A percentile compares a stretch with the other conserved stretches of the same genome.
These are phyloP conservation scores for Drosophila lini DNA, from an alignment of 1,140 invertebrate genomes.

Conservation along the genomic window DNA sequence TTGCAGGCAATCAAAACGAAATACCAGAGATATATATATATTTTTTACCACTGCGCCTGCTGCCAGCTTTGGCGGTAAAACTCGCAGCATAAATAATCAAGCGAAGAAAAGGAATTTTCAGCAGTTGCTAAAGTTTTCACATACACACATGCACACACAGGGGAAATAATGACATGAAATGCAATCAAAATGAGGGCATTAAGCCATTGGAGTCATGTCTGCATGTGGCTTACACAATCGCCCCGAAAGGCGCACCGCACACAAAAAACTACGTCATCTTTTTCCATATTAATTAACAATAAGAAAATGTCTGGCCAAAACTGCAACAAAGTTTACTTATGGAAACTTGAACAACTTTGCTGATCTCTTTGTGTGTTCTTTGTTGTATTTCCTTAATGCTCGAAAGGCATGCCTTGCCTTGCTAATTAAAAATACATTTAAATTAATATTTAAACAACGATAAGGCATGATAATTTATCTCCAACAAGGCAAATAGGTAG, in stretches of 20 bases:
- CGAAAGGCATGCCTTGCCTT: not conserved
- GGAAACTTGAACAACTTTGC: not conserved
- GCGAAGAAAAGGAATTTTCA: slow-evolving; percentile 30
- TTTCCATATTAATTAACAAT: slow-evolving; percentile 6
- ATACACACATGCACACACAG: slow-evolving; percentile 10
- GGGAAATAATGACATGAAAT: slow-evolving; percentile 52
- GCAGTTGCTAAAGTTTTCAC: slow-evolving; percentile 47
- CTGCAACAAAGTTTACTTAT: not conserved
- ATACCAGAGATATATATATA: slow-evolving; percentile 35
- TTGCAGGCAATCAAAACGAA: slow-evolving; percentile 46
- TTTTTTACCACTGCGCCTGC: slow-evolving; percentile 24
- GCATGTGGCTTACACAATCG: slow-evolving; percentile 38
- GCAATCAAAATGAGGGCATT: slow-evolving; percentile 59
- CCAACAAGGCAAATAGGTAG: slow-evolving; percentile 19
- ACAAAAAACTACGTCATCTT: slow-evolving; percentile 11
- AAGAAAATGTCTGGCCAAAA: slow-evolving; percentile 11
- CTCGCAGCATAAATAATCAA: slow-evolving; percentile 45
- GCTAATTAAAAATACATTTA: slow-evolving; percentile 47
- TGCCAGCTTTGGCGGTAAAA: slow-evolving; percentile 32
- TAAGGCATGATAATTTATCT: slow-evolving; percentile 35
- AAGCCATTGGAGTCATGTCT: slow-evolving; percentile 32
- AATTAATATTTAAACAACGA: slow-evolving; percentile 28
- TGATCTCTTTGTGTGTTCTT: slow-evolving; percentile 1
- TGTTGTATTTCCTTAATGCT: not conserved
- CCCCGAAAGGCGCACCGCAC: not conserved